Evolutionary conservation across 2,113 vertebrate genomes (phyloP).

Genomic region (Spea multiplicata): DNA sequence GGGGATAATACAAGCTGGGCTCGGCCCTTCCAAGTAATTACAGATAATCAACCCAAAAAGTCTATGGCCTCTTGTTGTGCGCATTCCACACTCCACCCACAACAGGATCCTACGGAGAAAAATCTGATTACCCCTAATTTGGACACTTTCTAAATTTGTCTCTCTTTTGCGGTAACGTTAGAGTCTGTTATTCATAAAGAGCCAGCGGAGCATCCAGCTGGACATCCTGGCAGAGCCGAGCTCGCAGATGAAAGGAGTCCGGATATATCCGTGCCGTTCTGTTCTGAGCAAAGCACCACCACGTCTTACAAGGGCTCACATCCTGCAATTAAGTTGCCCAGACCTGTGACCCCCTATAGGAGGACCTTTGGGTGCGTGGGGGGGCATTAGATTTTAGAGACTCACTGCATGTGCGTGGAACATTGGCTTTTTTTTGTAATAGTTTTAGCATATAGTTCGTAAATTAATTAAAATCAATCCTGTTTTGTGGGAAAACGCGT

Average conservation of each 20-base stretch:
- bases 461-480: no score
- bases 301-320: background rate
- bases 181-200: conserved; percentile 10
- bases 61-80: conserved; percentile 55
- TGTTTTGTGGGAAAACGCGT: no score
- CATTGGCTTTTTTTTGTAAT: no score
- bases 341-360: background rate
- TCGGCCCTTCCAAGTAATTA: conserved; percentile 73
- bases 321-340: conserved; percentile 15
- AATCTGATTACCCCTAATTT: conserved; percentile 44
- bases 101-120: conserved; percentile 51
- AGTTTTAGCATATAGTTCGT: no score
- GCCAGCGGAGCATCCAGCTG: background rate
- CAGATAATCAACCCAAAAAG: conserved; percentile 77
- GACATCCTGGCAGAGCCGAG: conserved; percentile 13
- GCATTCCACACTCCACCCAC: conserved; percentile 73
- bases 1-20: conserved; percentile 56
- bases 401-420: no score
- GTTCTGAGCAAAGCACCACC: background rate
- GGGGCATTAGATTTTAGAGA: no score
- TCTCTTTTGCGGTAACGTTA: conserved; percentile 40
- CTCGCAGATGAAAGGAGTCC: conserved; percentile 31
- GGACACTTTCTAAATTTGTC: conserved; percentile 61
- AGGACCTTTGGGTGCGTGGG: no score
- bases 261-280: conserved; percentile 1